Conservation (phyloP, 2,888 invertebrate species). For the Galerucella nymphaeae region DNA sequence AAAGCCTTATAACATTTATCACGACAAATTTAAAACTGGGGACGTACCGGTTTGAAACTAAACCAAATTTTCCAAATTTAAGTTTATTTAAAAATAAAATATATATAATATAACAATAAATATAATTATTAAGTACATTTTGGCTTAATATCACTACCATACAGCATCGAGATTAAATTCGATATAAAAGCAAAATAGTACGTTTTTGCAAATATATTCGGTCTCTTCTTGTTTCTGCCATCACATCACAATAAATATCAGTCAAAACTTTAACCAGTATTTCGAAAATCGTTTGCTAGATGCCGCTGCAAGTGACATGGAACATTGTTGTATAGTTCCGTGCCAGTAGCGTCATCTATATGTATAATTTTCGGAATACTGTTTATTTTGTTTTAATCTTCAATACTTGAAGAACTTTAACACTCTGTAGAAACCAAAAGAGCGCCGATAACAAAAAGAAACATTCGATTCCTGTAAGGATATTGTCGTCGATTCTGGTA, state of each 20-base stretch:
- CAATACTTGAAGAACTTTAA: slow-evolving; percentile 69
- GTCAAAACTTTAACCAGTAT: slow-evolving; percentile 7
- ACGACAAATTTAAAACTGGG: neutral
- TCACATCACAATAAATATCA: slow-evolving; percentile 16
- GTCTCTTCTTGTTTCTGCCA: neutral
- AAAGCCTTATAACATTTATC: neutral
- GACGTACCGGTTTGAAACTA: neutral
- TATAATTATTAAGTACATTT: slow-evolving; percentile 12
- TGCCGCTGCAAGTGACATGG: no score
- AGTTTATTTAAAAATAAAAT: neutral
- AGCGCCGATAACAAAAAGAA: slow-evolving; percentile 72
- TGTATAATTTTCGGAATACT: no score
- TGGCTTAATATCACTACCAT: slow-evolving; percentile 10
- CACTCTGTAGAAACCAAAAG: slow-evolving; percentile 74
- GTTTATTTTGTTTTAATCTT: slow-evolving; percentile 29
- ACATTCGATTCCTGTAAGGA: slow-evolving; percentile 68
- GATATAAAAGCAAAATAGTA: neutral
- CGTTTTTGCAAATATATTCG: neutral
- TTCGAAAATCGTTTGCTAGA: no score
- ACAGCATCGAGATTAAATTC: neutral
- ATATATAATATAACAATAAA: slow-evolving; percentile 1
- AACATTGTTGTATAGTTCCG: no score
- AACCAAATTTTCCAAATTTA: neutral
- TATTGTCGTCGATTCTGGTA: slow-evolving; percentile 61
- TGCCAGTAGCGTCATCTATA: no score